Evolutionary conservation across 2,797 vertebrate genomes (phyloP), one percentile per base, ranked within the genome.

Genomic region (Telmatherina bonti): DNA sequence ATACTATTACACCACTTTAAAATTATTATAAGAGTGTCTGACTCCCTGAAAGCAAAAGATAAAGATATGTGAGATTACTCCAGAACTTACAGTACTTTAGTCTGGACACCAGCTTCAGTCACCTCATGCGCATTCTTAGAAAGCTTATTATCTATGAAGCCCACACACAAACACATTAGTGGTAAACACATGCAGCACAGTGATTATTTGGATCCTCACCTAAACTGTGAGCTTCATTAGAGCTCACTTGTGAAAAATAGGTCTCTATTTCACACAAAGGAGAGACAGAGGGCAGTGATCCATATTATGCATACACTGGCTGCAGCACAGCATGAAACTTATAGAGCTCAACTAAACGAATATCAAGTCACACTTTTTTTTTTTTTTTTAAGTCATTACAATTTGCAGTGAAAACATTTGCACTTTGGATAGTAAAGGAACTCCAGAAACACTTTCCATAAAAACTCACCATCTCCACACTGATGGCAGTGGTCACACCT

Each of bases 391-490:
- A 41, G 41, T 18, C 2, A 1, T 43, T 43, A 2, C 6, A 18
- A 43, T 43, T 43, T 20, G 6, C 43, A 10, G 43, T 47, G 43
- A 47, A 47, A 47, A 47, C 3, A 47, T 47, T 47, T n/a, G 6
- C 43, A 2, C 6, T 45, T 18, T 45, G 7, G 1, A 0, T 7
- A n/a, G 7, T 20, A 45, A 20, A n/a, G 43, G 20, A n/a, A 8
- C 43, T 3, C 2, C 20, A 47, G 7, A 3, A n/a, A n/a, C 43
- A n/a, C 43, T 43, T 59, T 59, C 26, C 13, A 20, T 41, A 13
- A 41, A 36, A 20, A 70, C 78, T 84, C 89, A 99, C 98, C 96
- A 98, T 77, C 86, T 98, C 97, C 88, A 98, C 94, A 0, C 92
- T 82, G 65, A 97, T 70, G 20, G 97, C 95, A 0, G 93, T 93